A percentile compares a stretch with the other conserved stretches of the same genome.
Conservation (phyloP, 2,797 vertebrate genomes). For the Hippocampus kuda region DNA sequence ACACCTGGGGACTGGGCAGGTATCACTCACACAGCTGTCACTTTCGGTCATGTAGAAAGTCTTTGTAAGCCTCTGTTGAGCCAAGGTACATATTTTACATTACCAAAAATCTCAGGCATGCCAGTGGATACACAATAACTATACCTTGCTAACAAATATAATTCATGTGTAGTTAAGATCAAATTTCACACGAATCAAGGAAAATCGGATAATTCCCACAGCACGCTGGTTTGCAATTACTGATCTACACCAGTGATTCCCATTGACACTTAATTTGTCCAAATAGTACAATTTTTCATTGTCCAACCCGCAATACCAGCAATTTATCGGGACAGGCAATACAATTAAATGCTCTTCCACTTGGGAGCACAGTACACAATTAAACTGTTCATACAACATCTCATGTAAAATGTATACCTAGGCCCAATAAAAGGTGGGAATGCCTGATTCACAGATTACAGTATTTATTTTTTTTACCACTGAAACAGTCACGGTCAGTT, state of each 20-base stretch:
- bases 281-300: too few relatives aligned
- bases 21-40: conserved; percentile 39
- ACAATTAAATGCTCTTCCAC: too few relatives aligned
- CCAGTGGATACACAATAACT: background rate
- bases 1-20: conserved; percentile 84
- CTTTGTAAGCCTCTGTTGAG: background rate
- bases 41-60: background rate
- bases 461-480: background rate
- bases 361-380: background rate
- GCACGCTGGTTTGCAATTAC: too few relatives aligned
- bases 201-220: too few relatives aligned
- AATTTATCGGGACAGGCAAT: too few relatives aligned
- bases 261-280: too few relatives aligned
- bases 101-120: background rate
- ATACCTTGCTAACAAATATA: too few relatives aligned
- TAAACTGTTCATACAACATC: background rate
- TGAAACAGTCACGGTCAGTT: conserved; percentile 82
- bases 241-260: too few relatives aligned
- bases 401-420: background rate
- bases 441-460: background rate
- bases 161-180: background rate
- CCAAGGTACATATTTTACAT: background rate
- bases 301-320: too few relatives aligned
- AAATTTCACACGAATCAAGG: background rate
- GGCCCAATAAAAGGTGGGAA: background rate